A percentile compares a stretch with the other conserved stretches of the same genome.
Evolutionary conservation across 2,113 vertebrate species (phyloP).

Genomic region (Myotis yumanensis): DNA sequence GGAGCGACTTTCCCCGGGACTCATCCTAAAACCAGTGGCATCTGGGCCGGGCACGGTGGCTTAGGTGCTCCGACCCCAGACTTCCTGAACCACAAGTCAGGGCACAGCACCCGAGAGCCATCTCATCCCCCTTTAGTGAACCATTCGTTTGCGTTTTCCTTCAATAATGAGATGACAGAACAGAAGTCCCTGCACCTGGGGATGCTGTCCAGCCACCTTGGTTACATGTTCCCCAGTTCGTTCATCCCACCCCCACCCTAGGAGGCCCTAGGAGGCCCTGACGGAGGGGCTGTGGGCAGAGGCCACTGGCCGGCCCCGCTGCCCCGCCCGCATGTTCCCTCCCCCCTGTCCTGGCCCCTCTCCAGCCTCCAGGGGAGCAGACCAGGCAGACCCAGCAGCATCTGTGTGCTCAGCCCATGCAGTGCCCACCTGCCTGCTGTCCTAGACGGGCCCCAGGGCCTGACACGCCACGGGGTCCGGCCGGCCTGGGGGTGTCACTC

Average conservation of each 20-base stretch:
- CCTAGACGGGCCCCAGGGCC: neutral
- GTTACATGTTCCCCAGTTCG: too few relatives aligned
- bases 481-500: neutral
- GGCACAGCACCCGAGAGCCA: neutral
- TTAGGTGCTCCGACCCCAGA: neutral
- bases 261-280: neutral
- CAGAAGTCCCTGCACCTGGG: neutral
- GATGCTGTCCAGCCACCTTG: neutral
- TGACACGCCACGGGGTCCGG: too few relatives aligned
- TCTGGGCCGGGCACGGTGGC: neutral
- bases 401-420: too few relatives aligned
- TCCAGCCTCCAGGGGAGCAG: neutral
- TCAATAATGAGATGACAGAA: neutral
- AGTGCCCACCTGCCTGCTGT: neutral
- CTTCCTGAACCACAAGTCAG: neutral
- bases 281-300: neutral
- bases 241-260: neutral
- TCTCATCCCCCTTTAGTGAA: neutral
- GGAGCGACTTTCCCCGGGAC: neutral
- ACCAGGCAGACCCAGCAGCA: neutral
- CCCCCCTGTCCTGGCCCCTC: too few relatives aligned
- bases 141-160: neutral
- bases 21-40: neutral
- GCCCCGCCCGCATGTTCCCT: neutral
- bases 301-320: neutral